These are phyloP conservation scores for Agonopterix arenella DNA, from an alignment of 2,888 invertebrate species.

Conservation along the genomic window DNA sequence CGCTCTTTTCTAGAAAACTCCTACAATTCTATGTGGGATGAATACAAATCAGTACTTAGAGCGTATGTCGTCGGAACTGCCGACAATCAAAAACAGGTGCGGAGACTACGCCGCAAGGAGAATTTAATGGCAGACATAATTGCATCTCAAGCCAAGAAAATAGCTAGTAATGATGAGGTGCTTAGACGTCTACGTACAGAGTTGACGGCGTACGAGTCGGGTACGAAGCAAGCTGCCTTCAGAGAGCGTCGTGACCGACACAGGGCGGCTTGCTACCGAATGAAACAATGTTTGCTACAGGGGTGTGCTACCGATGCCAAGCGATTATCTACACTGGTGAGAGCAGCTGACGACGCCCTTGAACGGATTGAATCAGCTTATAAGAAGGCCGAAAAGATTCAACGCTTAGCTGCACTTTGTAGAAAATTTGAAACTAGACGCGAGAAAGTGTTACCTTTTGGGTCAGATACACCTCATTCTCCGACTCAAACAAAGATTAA, in stretches of 20 bases:
- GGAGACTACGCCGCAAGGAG: constrained; percentile 57
- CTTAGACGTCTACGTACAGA: constrained; percentile 51
- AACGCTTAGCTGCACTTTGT: constrained; percentile 70
- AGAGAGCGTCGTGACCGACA: constrained; percentile 58
- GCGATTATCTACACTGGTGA: constrained; percentile 45
- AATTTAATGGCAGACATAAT: constrained; percentile 65
- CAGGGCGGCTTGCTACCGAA: constrained; percentile 43
- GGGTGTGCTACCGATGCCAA: constrained; percentile 43
- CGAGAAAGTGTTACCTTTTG: constrained; percentile 67
- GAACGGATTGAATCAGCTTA: constrained; percentile 53
- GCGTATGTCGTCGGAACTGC: constrained; percentile 51
- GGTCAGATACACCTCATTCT: constrained; percentile 33
- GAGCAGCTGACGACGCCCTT: constrained; percentile 48
- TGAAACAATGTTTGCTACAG: constrained; percentile 42
- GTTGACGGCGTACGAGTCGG: constrained; percentile 59
- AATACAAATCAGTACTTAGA: constrained; percentile 56
- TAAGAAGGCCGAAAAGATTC: constrained; percentile 68
- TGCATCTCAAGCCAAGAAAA: constrained; percentile 57
- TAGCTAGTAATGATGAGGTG: constrained; percentile 52
- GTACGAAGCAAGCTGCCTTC: constrained; percentile 61
- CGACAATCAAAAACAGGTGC: constrained; percentile 58
- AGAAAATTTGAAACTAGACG: constrained; percentile 74
- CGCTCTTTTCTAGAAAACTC: constrained; percentile 53
- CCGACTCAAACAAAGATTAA: constrained; percentile 33
- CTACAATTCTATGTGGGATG: constrained; percentile 55